Base-by-base conservation (phyloP, 2,113 vertebrate species). In the Vimba vimba region DNA sequence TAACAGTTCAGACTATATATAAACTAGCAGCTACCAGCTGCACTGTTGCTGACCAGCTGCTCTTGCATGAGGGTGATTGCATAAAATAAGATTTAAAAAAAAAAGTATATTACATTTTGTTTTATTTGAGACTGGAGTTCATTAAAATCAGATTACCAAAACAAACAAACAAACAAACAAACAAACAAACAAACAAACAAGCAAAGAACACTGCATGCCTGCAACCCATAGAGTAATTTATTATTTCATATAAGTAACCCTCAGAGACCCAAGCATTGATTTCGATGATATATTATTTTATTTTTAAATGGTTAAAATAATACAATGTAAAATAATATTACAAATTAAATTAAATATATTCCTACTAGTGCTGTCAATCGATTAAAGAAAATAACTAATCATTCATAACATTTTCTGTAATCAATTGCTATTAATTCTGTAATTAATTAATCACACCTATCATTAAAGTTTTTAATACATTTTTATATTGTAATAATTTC, bases 1-100 rank as follows among this genome's bases (percentile, higher is more conserved):
- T 88, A 89, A 88, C 82, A 91, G 88, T 64, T 75, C 60, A 81
- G 69, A 81, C 92, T 95, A 94, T 93, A 93, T 91, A 91, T 94
- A 94, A 64, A 84, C 74, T 10, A 17, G 19, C 1, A 7, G 4
- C 30, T 64, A 45, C n/a, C 33, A 19, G 39, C 47, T 69, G 64
- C 43, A 60, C 71, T 74, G 6, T 6, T 43, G 19, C 25, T 25
- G 21, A 60, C 0, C 4, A 45, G 71, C 33, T 85, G 77, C 78
- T 82, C 50, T 60, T 77, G 50, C 43, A 50, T 6, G 13, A 47
- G 36, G 3, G 13, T 47, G 6, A 79, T 39, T 57, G 55, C 55
- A 57, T 57, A 7, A 57, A 21, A 57, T 8, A 57, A 7, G 52
- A 8, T 36, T 27, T 27, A 4, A 15, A 68, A 36, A 68, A 30